These are phyloP conservation scores for Pelobates fuscus DNA, from an alignment of 2,113 vertebrate genomes.

Conservation along the genomic window DNA sequence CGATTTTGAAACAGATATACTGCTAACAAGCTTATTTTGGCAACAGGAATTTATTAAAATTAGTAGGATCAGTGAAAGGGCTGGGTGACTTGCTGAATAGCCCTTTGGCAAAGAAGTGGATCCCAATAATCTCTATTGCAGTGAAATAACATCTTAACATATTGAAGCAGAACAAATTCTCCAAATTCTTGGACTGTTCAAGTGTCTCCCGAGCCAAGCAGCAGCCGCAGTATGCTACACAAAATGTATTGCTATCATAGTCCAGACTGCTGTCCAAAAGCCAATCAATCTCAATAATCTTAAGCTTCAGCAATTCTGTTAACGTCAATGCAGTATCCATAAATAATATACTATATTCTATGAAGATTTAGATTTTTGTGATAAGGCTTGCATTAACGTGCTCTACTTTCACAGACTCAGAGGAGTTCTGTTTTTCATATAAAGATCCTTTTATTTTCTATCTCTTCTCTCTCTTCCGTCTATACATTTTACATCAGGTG, in stretches of 20 bases:
- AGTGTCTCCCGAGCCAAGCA: slow-evolving; percentile 16
- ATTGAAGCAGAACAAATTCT: not conserved
- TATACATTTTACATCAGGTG: slow-evolving; percentile 67
- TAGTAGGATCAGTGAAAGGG: not conserved
- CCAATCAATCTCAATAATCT: not conserved
- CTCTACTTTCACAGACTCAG: not conserved
- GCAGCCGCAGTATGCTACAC: slow-evolving; percentile 20
- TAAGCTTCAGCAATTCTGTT: not conserved
- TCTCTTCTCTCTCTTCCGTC: not conserved
- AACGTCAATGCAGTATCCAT: slow-evolving; percentile 14
- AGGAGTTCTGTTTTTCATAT: not conserved
- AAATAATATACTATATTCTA: not conserved
- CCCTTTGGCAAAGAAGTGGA: not conserved
- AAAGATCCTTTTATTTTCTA: not conserved
- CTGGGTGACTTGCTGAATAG: not conserved
- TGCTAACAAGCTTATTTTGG: too few species aligned
- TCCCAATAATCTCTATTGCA: not conserved
- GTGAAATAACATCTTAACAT: not conserved
- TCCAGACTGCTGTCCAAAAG: slow-evolving; percentile 37
- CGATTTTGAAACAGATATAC: too few species aligned
- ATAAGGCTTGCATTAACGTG: not conserved
- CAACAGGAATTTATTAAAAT: too few species aligned
- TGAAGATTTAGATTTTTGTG: too few species aligned
- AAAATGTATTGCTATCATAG: slow-evolving; percentile 18
- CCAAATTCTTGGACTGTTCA: not conserved